Base-by-base conservation (phyloP, 2,797 vertebrate genomes). In the Schizopygopsis malacanthus region DNA sequence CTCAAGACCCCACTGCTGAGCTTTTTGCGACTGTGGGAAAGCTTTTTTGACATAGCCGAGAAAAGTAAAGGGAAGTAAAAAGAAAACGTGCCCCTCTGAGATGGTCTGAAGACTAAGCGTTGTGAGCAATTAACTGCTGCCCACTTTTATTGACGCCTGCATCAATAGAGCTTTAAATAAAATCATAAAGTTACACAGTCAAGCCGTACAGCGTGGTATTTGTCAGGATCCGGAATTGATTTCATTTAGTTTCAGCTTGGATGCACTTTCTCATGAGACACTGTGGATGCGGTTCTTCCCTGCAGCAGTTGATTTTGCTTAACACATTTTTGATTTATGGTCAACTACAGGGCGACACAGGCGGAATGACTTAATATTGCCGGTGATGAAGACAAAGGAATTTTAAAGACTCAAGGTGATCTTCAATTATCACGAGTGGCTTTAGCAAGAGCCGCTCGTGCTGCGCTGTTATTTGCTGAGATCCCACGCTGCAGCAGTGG, bases 1-100 rank as follows among this genome's bases (percentile, higher is more conserved):
- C 93, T 95, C 90, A 91, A 94, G 89, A 86, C 72, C 82, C 86
- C 91, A 91, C 89, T 87, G 87, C 90, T 77, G 86, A 87, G 86
- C 88, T 89, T 93, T 93, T 86, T 88, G 90, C 81, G 79, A 87
- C 87, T 93, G 93, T 94, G 94, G 92, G 93, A 94, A 93, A 93
- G 86, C 85, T 89, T 88, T 90, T 79, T 90, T 84, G 72, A 82
- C 86, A 88, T 52, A 75, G 85, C 86, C 77, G 54, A 41, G 67
- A 80, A 77, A 61, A 71, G 86, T 67, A 79, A 79, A 73, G 73
- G 50, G 37, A 78, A 84, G 54, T 52, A 79, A 83, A 85, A 84
- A 37, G 16, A 77, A 25, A 87, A 82, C 77, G 83, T 88, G 78
- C 83, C 82, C 79, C 61, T 79, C 77, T 28, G 16, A 85, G 80